Evolutionary conservation across 2,797 vertebrate species (phyloP), one percentile per base, ranked within the genome.

Genomic region (Muraenolepis orangiensis): DNA sequence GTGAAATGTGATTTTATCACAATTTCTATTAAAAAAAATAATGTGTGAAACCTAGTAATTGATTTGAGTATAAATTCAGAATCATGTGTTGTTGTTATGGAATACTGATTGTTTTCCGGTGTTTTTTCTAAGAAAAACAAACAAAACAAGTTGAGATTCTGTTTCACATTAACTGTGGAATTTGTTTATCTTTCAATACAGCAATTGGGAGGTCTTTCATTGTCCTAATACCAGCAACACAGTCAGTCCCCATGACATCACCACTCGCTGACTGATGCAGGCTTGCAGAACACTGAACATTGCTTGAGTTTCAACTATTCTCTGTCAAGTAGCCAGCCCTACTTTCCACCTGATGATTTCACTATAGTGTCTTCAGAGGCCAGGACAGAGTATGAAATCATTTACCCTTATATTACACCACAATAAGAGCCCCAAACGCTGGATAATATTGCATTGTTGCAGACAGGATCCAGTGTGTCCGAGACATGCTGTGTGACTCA

Each of bases 401-500:
- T 64, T 23, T 26, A 26, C 11, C 6, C n/a, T 26, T 64, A 64
- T 26, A 1, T 26, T 64, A 26, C 10, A 11, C 57, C 57, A 64
- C 57, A 64, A 64, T 75, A 81, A 69, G 72, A 67, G 71, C 70
- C 70, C 72, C 67, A 70, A n/a, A 69, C 30, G 68, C 66, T 61
- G 72, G 66, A 78, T 87, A 83, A 86, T 76, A 69, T 64, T 85
- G 78, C 68, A 79, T 76, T 69, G 46, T 69, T 12, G 46, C 51
- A 61, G 51, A 28, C 57, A 26, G 57, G 57, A 64, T 64, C 26
- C 23, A 64, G 57, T 64, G 23, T 90, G 76, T 87, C 82, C 69
- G 36, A 81, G 76, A 80, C 81, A 74, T 76, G 76, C 80, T 31
- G 66, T 83, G 82, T 86, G 80, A 86, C 80, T 85, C 78, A 42